Percentiles rank a stretch among this genome's conserved stretches.
These are phyloP conservation scores for Simalia tracyae DNA, from an alignment of 2,797 vertebrate genomes.

Conservation along the genomic window DNA sequence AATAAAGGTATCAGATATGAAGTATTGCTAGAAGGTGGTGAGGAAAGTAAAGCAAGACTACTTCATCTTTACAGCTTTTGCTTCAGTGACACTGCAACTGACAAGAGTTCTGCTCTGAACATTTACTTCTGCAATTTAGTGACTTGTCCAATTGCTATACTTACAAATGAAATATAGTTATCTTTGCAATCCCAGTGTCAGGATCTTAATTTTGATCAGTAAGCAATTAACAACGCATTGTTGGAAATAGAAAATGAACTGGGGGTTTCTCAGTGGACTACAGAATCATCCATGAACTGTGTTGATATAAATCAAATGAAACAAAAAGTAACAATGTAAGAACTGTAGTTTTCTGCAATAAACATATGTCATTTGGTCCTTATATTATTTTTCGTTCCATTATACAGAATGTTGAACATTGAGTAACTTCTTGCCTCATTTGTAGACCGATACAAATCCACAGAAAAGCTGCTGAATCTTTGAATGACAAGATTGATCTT, in stretches of 20 bases:
- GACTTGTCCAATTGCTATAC: not conserved
- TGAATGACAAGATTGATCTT: conserved; percentile 14
- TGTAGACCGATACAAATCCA: conserved; percentile 8
- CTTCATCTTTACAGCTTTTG: conserved; percentile 71
- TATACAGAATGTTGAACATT: not conserved
- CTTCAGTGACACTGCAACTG: conserved; percentile 70
- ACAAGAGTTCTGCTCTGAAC: conserved; percentile 73
- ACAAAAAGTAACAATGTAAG: conserved; percentile 4
- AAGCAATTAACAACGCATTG: conserved; percentile 4
- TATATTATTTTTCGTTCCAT: not conserved
- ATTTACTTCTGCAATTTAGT: conserved; percentile 71
- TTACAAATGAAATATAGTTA: not conserved
- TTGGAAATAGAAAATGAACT: not conserved
- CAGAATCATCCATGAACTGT: not conserved
- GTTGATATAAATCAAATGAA: conserved; percentile 33
- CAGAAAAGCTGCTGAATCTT: conserved; percentile 23
- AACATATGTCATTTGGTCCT: conserved; percentile 1
- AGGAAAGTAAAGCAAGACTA: conserved; percentile 74
- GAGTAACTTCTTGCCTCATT: conserved; percentile 9
- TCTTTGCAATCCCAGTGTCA: not conserved
- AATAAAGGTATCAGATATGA: conserved; percentile 76
- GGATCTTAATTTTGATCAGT: conserved; percentile 22
- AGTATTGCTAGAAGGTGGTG: conserved; percentile 73
- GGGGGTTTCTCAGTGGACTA: conserved; percentile 22
- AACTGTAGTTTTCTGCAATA: conserved; percentile 33